Percentiles rank a stretch among this genome's conserved stretches.
phyloP scores from a whole-genome alignment of 2,888 invertebrate genomes.

The Monopis laevigella region DNA sequence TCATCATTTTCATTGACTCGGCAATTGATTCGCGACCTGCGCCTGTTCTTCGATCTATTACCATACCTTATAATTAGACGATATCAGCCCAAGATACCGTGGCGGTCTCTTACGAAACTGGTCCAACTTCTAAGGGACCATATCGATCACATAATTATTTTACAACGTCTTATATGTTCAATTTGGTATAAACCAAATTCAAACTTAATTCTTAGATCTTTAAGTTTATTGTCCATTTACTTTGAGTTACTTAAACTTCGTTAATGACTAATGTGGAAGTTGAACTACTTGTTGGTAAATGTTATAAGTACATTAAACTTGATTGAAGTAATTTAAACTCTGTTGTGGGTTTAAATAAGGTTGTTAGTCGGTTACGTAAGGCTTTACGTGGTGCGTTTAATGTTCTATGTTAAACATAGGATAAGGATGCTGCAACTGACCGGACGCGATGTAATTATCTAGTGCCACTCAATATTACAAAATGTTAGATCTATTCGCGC shows the following conservation, averaged over 20 bases:
- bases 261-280: constrained; percentile 4
- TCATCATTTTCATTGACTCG: constrained; percentile 14
- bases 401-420: constrained; percentile 28
- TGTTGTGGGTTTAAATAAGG: background rate
- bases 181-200: background rate
- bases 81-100: constrained; percentile 61
- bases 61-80: constrained; percentile 61
- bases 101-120: constrained; percentile 56
- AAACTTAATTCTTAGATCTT: no score
- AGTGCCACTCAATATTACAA: constrained; percentile 58
- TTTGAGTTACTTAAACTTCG: no score
- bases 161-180: constrained; percentile 20
- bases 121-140: constrained; percentile 51
- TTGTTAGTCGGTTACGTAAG: background rate
- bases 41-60: constrained; percentile 32
- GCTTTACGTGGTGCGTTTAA: background rate
- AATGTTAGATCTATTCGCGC: constrained; percentile 48
- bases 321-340: background rate
- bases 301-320: background rate
- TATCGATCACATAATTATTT: constrained; percentile 28
- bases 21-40: constrained; percentile 29
- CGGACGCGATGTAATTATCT: constrained; percentile 59
- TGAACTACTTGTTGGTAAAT: background rate
- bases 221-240: no score
- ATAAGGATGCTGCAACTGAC: constrained; percentile 60